phyloP scores from a whole-genome alignment of 1,140 invertebrate species.

The Micrasema minimum region DNA sequence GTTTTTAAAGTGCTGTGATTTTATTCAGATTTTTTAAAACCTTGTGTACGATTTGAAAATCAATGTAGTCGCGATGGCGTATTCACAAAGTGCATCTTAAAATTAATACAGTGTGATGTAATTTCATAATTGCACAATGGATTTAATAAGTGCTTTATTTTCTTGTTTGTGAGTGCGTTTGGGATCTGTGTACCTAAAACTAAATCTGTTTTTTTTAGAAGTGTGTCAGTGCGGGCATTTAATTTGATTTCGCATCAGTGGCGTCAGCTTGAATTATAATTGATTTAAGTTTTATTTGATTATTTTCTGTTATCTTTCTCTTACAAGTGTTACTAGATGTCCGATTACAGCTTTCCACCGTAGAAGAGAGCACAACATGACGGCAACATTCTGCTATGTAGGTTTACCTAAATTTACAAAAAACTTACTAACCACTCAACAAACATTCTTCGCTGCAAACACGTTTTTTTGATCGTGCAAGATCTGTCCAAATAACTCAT shows the following conservation, averaged over 20 bases:
- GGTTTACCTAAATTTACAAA: slow-evolving; percentile 44
- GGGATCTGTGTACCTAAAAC: background rate
- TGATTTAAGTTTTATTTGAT: slow-evolving; percentile 10
- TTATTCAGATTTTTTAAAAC: too few species aligned
- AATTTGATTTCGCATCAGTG: slow-evolving; percentile 1
- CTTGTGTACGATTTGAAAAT: too few species aligned
- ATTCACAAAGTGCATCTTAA: too few species aligned
- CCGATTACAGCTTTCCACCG: slow-evolving; percentile 55
- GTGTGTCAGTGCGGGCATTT: background rate
- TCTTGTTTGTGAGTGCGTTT: background rate
- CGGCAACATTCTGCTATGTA: slow-evolving; percentile 69
- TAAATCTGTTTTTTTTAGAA: slow-evolving; percentile 1
- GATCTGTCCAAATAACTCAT: too few species aligned
- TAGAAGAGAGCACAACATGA: slow-evolving; percentile 69
- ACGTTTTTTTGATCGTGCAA: too few species aligned
- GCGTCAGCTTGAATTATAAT: background rate
- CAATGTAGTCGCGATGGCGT: too few species aligned
- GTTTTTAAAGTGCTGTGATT: too few species aligned
- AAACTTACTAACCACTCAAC: background rate
- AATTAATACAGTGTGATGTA: too few species aligned
- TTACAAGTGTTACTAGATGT: slow-evolving; percentile 34
- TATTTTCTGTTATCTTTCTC: background rate
- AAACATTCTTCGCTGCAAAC: too few species aligned
- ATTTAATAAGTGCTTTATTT: too few species aligned
- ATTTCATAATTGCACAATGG: too few species aligned